A percentile compares a stretch with the other conserved stretches of the same genome.
phyloP scores from a whole-genome alignment of 2,113 vertebrate species.

The Ia io region DNA sequence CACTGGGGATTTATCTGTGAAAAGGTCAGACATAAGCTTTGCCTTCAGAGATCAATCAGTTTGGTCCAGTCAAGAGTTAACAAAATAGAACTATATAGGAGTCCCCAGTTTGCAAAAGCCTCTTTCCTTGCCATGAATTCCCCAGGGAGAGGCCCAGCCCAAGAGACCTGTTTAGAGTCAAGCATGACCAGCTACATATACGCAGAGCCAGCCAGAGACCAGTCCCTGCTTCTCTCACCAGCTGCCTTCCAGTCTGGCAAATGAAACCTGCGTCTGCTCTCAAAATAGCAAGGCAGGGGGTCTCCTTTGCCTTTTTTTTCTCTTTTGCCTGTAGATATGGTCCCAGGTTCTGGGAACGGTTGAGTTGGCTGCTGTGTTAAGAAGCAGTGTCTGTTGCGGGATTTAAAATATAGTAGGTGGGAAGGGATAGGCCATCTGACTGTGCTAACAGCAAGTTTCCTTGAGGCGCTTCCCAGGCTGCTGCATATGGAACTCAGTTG shows the following conservation, averaged over 20 bases:
- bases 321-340: not conserved
- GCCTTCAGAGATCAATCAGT: not conserved
- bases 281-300: not conserved
- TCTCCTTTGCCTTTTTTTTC: not conserved
- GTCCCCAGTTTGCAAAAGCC: not conserved
- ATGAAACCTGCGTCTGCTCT: not conserved
- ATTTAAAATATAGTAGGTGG: not conserved
- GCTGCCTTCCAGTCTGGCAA: not conserved
- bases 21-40: not conserved
- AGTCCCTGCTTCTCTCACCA: not conserved
- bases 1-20: not conserved
- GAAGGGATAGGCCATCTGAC: not conserved
- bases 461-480: not conserved
- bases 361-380: not conserved
- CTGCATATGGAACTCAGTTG: not conserved
- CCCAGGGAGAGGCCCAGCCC: not conserved
- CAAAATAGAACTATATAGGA: not conserved
- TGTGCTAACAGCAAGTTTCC: not conserved
- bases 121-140: not conserved
- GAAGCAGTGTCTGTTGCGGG: not conserved
- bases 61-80: conserved; percentile 10
- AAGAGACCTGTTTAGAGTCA: not conserved
- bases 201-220: not conserved
- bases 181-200: not conserved
- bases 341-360: not conserved